Percentiles rank a stretch among this genome's conserved stretches.
Conservation (phyloP, 2,797 vertebrate species). For the Xenops minutus region DNA sequence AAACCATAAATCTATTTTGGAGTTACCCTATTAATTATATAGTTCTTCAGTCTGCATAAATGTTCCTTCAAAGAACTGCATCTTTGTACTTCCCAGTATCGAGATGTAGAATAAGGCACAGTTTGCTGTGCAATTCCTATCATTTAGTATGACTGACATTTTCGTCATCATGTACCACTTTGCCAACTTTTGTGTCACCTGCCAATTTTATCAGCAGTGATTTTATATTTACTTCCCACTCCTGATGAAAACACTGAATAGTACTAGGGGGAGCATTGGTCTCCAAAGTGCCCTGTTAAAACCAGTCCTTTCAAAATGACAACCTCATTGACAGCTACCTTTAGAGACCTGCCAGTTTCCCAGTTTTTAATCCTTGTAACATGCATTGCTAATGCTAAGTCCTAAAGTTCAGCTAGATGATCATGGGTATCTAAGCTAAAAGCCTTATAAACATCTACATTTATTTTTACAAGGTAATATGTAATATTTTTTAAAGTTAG, state of each 20-base stretch:
- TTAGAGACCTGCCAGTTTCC: neutral
- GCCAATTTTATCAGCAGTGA: conserved; percentile 35
- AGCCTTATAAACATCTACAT: neutral
- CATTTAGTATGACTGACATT: conserved; percentile 6
- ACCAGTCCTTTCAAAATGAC: neutral
- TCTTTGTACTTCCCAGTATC: neutral
- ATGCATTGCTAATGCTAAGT: neutral
- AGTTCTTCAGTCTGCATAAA: neutral
- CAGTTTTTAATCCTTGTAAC: neutral
- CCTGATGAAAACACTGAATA: conserved; percentile 48
- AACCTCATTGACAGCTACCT: neutral
- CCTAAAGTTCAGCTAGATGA: neutral
- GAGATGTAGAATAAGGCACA: neutral
- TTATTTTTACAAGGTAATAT: neutral
- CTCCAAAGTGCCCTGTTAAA: neutral
- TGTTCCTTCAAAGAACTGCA: neutral
- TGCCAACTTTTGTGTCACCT: conserved; percentile 43
- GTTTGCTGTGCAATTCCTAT: neutral
- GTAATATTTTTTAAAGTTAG: neutral
- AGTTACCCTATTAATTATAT: neutral
- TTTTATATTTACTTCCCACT: conserved; percentile 24
- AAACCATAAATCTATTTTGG: neutral
- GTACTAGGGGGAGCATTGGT: neutral
- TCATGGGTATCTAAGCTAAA: neutral
- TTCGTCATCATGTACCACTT: neutral